A percentile compares a stretch with the other conserved stretches of the same genome.
These are phyloP conservation scores for Oryzias woworae DNA, from an alignment of 2,113 vertebrate species.

Conservation along the genomic window DNA sequence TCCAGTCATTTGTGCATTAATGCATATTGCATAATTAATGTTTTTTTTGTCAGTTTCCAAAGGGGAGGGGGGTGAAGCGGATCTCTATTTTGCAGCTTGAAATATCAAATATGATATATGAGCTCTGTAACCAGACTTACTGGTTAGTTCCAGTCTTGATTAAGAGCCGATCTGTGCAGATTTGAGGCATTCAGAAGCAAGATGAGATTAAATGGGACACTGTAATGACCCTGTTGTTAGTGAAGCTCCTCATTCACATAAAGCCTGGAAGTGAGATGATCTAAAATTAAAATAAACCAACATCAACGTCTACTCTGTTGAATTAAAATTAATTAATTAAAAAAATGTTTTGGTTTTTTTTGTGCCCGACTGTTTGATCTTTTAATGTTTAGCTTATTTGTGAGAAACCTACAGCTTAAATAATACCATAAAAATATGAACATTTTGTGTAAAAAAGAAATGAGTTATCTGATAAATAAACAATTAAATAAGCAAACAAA, in stretches of 20 bases:
- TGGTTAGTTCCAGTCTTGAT: constrained; percentile 68
- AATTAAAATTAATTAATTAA: neutral
- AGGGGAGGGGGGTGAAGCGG: constrained; percentile 6
- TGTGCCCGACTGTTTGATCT: no score
- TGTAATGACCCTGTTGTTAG: constrained; percentile 70
- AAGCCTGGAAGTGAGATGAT: constrained; percentile 45
- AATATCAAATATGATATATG: constrained; percentile 2
- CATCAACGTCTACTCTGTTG: constrained; percentile 4
- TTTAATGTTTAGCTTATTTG: no score
- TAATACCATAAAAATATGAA: no score
- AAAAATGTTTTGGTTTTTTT: no score
- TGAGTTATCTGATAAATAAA: no score
- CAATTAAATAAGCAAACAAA: neutral
- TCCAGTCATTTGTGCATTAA: constrained; percentile 74
- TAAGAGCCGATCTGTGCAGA: constrained; percentile 59
- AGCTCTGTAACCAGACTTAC: constrained; percentile 44
- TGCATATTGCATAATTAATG: constrained; percentile 73
- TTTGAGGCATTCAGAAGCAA: constrained; percentile 58
- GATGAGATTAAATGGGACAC: constrained; percentile 73
- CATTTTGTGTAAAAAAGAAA: no score
- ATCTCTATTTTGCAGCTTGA: constrained; percentile 25
- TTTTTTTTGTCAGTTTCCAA: constrained; percentile 46
- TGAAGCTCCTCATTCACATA: constrained; percentile 66
- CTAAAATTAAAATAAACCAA: constrained; percentile 7
- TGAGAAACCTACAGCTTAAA: no score